These are phyloP conservation scores for Boloria euphrosyne DNA, from an alignment of 2,888 invertebrate genomes.

Conservation along the genomic window DNA sequence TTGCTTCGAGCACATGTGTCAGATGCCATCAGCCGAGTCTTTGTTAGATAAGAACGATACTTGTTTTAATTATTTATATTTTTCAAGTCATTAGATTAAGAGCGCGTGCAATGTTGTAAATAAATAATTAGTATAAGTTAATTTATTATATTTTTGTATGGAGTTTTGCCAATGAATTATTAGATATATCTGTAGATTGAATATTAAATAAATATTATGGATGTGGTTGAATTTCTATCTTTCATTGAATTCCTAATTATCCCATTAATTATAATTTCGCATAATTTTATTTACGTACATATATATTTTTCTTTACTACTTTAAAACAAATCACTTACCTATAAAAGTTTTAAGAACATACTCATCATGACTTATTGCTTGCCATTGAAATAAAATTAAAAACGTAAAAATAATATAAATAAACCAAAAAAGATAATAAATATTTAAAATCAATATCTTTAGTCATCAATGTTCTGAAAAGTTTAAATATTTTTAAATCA, in stretches of 20 bases:
- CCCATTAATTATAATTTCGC: too few relatives aligned
- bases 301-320: too few relatives aligned
- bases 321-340: too few relatives aligned
- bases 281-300: too few relatives aligned
- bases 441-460: too few relatives aligned
- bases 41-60: constrained; percentile 28
- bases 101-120: constrained; percentile 38
- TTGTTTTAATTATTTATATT: constrained; percentile 9
- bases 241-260: neutral
- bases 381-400: too few relatives aligned
- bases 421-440: too few relatives aligned
- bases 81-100: constrained; percentile 23
- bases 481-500: too few relatives aligned
- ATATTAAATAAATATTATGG: constrained; percentile 10
- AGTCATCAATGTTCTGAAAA: too few relatives aligned
- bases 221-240: neutral
- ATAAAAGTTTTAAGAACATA: too few relatives aligned
- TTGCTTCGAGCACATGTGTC: constrained; percentile 46
- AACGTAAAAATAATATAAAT: too few relatives aligned
- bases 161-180: neutral
- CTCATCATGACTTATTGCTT: too few relatives aligned
- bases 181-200: neutral
- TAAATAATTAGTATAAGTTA: constrained; percentile 35
- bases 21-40: constrained; percentile 34
- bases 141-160: constrained; percentile 25